Evolutionary conservation across 2,113 vertebrate species (phyloP), one percentile per base, ranked within the genome.

Genomic region (Nesoenas mayeri): DNA sequence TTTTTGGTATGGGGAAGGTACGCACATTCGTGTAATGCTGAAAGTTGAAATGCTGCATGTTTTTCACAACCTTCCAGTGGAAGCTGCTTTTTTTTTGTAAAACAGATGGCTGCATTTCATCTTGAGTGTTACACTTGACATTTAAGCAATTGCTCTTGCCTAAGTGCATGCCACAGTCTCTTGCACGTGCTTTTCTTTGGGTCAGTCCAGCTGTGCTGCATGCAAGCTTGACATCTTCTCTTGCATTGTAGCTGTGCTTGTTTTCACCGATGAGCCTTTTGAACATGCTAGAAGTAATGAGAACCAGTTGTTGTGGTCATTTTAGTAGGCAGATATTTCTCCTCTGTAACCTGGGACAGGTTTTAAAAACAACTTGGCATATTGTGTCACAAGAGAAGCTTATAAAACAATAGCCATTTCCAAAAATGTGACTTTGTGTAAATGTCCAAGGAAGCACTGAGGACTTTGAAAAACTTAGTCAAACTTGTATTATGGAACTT

Each of bases 11-110:
- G 40, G 40, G 40, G 34, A 31, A 79, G 80, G 38, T 64, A 89
- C 42, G 72, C 58, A 80, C 4, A 1, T 53, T 83, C 44, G 34
- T 91, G 16, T 86, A 74, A 32, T 58, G 48, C 40, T 89, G 58
- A 91, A 87, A 73, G 31, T 29, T 78, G 56, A 86, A 94, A 75
- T 85, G 19, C 53, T 79, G 91, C 29, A 22, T 0, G 0, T 78
- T 29, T 94, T 96, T 96, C 47, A 32, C 77, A 95, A 58, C 34
- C 47, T 94, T 60, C 11, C 15, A 62, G 58, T 93, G 17, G 84
- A 87, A 95, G 56, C 22, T 78, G 11, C 7, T 9, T 18, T 16
- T 14, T 29, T 87, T 88, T 89, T 36, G 25, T 90, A 32, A 79
- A 70, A 78, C 32, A 88, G 42, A 51, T 60, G 16, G 40, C 47